Evolutionary conservation across 2,888 invertebrate species (phyloP), one percentile per base, ranked within the genome.

Genomic region (Eurois occulta): DNA sequence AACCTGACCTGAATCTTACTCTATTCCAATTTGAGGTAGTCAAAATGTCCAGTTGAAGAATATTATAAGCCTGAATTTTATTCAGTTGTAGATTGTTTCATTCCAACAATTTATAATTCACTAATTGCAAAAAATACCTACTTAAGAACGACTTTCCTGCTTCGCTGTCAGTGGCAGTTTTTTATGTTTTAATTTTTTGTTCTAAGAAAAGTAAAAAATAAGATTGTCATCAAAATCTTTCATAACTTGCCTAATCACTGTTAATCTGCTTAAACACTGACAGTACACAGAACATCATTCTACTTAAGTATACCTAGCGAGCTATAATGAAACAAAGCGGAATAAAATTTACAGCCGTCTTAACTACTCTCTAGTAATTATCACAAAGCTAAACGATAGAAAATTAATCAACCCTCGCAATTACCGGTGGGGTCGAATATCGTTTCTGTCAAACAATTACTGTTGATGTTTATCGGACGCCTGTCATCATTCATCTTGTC

Each of bases 361-460:
- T 41, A 77, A 80, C 83, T 81, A 73, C 77, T 77, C 74, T 75
- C 58, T 67, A 75, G 74, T 80, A 86, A 86, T 86, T 81, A 86
- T 79, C 81, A 84, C 87, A 80, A 71, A 85, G 83, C 79, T 87
- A 85, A 87, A 87, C 84, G 88, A 88, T 85, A 86, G 87, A 85
- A 90, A 90, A 91, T 89, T 90, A 91, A 91, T 92, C 87, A 87
- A 86, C 88, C 85, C 83, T 77, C 82, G 84, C 88, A 90, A 91
- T 92, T 91, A 90, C 85, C 84, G 86, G 88, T 86, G 85, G 89
- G 91, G 91, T 91, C 90, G 91, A 91, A 91, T 89, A 89, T 91
- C 90, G 91, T 88, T 91, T 90, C 89, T 91, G 90, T 93, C 92
- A 92, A 95, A 94, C 94, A 94, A 95, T 95, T 94, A 94, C 90